Base-by-base conservation (phyloP, 2,797 vertebrate genomes). In the Semaprochilodus insignis region DNA sequence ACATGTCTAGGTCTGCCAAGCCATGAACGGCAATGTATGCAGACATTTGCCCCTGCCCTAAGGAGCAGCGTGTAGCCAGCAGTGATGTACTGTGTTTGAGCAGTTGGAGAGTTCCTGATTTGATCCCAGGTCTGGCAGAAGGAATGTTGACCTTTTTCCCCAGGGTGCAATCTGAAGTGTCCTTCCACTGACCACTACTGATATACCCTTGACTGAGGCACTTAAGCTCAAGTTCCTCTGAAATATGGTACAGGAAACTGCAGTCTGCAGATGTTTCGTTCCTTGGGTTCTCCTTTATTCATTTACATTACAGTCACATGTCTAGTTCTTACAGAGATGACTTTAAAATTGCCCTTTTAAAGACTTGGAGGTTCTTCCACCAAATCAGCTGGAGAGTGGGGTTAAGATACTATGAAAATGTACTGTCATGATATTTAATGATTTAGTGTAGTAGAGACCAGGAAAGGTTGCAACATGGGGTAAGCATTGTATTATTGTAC, bases 81-180 rank as follows among this genome's bases (percentile, higher is more conserved):
- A 54, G 8, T 65, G 59, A 34, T 63, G 21, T 23, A 23, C 27
- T 74, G 52, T 54, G 31, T 67, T 57, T 1, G 31, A 75, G n/a
- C 62, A 81, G 34, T 51, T 55, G 51, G 51, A 74, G 71, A 44
- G 51, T 55, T 74, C 34, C 73, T 48, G 73, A 15, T 21, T 60
- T 70, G 36, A 70, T 81, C 63, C 54, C 54, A 34, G 54, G 52
- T 4, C 55, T 76, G 74, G 54, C 80, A 81, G 69, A 69, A 69
- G 62, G 51, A 59, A 59, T 16, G 6, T 34, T 75, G 72, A 81
- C 73, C 80, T 69, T 57, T 48, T 59, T 44, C 74, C 36, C 2
- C 21, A 31, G 51, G 51, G 31, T 57, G 34, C 48, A 55, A 81
- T 16, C 17, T 75, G 23, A 76, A 17, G 23, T 76, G 66, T 4